Conservation (phyloP, 2,797 vertebrate species). For the Poeciliopsis presidionis region DNA sequence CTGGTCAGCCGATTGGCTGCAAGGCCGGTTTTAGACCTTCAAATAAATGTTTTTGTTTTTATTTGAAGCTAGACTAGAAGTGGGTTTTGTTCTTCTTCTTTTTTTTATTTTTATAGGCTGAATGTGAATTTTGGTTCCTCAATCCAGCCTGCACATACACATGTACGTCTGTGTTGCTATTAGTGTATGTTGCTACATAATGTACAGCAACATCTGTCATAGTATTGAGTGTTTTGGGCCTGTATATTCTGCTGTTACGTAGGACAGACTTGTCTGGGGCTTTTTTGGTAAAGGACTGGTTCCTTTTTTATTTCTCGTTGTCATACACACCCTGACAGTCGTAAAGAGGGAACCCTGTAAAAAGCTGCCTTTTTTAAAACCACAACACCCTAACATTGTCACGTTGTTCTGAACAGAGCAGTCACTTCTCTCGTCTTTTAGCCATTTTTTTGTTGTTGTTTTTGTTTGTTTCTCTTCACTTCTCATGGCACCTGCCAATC, state of each 20-base stretch:
- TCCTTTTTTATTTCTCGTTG: slow-evolving; percentile 47
- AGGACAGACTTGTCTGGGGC: slow-evolving; percentile 37
- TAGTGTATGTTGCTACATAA: slow-evolving; percentile 70
- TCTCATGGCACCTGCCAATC: slow-evolving; percentile 57
- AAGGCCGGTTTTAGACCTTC: slow-evolving; percentile 18
- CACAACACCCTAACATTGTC: slow-evolving; percentile 1
- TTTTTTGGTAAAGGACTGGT: slow-evolving; percentile 69
- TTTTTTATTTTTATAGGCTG: slow-evolving; percentile 7
- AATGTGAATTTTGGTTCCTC: slow-evolving; percentile 44
- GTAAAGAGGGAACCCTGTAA: slow-evolving; percentile 58
- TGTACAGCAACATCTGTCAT: slow-evolving; percentile 64
- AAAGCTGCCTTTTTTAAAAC: slow-evolving; percentile 68
- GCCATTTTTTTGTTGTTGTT: not conserved
- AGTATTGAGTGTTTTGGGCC: slow-evolving; percentile 62
- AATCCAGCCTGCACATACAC: slow-evolving; percentile 55
- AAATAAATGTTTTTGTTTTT: not conserved
- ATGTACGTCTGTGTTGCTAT: slow-evolving; percentile 60
- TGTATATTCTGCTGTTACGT: slow-evolving; percentile 76
- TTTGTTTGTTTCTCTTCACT: not conserved
- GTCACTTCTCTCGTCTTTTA: slow-evolving; percentile 25
- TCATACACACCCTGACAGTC: slow-evolving; percentile 49
- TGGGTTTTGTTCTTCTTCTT: slow-evolving; percentile 30
- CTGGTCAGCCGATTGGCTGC: slow-evolving; percentile 43
- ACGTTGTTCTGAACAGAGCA: not conserved
- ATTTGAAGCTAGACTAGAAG: slow-evolving; percentile 41